Base-by-base conservation (phyloP, 2,888 invertebrate species). In the Athetis lepigone region DNA sequence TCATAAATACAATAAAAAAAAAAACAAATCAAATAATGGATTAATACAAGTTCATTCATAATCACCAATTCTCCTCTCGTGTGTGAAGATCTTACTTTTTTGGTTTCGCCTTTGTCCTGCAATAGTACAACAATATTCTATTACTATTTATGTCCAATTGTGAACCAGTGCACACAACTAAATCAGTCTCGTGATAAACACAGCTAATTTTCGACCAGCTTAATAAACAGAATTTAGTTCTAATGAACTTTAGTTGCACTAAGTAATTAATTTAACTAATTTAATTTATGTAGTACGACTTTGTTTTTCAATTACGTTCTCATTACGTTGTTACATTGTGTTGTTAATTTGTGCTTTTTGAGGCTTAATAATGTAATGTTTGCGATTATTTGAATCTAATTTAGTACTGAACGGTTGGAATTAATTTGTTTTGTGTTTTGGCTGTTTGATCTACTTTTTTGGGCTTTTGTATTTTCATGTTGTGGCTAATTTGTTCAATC, bases 191-290 rank as follows among this genome's bases (percentile, higher is more conserved):
- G 46, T 21, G 8, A 27, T 36, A 56, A 58, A 58, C 59, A 67
- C 51, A 55, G 59, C 27, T 54, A 42, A 59, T 57, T 65, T 49
- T 57, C 59, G 27, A 45, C 42, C 29, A 25, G 25, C 16, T 25
- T 61, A 49, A 63, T 61, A 52, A 69, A 75, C 50, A 61, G 56
- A 51, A 54, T 40, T 55, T 43, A 16, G 27, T 45, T 45, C 18
- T 25, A 62, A 55, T 57, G 39, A 43, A 61, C 42, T 43, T 42
- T 46, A 66, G 50, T 62, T 59, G 47, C 49, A 57, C 50, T 69
- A 76, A n/a, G n/a, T n/a, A n/a, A 75, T 75, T 65, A 27, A 62
- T 57, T 76, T 54, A 59, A 50, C 54, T 54, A 64, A 61, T 64
- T 62, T 46, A 8, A 64, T 42, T 49, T 50, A 49, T 56, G n/a